A percentile compares a stretch with the other conserved stretches of the same genome.
phyloP scores from a whole-genome alignment of 2,797 vertebrate genomes.

The Clarias platycephalus region DNA sequence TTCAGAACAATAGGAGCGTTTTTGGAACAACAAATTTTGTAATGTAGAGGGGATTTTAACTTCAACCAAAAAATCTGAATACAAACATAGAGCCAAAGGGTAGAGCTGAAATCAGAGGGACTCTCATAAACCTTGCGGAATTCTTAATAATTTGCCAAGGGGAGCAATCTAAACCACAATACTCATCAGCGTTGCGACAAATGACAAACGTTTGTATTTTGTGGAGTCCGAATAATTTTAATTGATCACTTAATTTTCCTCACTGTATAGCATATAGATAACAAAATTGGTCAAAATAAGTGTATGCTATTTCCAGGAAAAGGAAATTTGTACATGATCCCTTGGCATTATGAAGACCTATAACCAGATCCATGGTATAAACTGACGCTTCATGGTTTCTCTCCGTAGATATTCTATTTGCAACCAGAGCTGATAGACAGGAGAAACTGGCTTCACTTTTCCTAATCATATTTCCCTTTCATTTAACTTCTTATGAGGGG shows the following conservation, averaged over 20 bases:
- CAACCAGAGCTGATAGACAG: background rate
- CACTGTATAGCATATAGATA: background rate
- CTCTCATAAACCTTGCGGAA: background rate
- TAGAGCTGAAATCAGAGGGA: background rate
- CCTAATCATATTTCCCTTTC: background rate
- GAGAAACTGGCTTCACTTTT: background rate
- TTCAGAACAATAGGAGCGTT: background rate
- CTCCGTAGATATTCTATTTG: background rate
- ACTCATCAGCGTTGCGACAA: background rate
- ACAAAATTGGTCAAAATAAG: background rate
- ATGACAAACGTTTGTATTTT: background rate
- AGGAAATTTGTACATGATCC: no score
- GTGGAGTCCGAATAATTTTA: background rate
- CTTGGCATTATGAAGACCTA: no score
- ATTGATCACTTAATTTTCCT: background rate
- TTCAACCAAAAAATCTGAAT: background rate
- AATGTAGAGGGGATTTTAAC: background rate
- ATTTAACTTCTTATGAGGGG: background rate
- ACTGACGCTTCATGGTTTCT: background rate
- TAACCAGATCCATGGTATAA: background rate
- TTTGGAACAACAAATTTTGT: background rate
- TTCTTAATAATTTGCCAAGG: background rate
- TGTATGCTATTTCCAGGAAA: background rate
- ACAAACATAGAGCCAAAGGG: background rate
- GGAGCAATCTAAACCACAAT: background rate